phyloP scores from a whole-genome alignment of 1,140 invertebrate species.

The Megathymus violae region DNA sequence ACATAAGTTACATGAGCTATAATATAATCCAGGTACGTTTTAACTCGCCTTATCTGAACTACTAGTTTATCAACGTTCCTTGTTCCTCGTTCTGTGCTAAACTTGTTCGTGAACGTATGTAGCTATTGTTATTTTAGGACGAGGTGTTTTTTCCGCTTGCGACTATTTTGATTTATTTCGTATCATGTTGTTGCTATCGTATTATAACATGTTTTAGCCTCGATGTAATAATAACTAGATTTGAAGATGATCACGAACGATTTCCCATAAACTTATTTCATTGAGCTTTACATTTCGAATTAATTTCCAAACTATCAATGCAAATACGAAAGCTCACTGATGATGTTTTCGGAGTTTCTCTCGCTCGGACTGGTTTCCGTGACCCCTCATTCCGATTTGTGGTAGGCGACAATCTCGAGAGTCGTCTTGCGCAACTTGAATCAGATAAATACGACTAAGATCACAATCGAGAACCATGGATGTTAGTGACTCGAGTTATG shows the following conservation, averaged over 20 bases:
- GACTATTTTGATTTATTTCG: too few relatives aligned
- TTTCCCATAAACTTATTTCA: not conserved
- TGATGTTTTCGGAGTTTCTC: conserved; percentile 19
- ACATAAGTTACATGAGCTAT: conserved; percentile 5
- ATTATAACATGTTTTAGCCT: too few relatives aligned
- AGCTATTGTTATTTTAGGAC: too few relatives aligned
- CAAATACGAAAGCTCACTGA: conserved; percentile 16
- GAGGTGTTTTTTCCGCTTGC: too few relatives aligned
- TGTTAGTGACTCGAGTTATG: not conserved
- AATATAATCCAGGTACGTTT: conserved; percentile 9
- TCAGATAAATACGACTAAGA: conserved; percentile 13
- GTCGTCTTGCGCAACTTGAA: conserved; percentile 25
- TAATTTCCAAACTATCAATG: not conserved
- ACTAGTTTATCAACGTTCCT: not conserved
- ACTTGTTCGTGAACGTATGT: too few relatives aligned
- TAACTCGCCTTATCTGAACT: not conserved
- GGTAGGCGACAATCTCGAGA: not conserved
- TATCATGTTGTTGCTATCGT: too few relatives aligned
- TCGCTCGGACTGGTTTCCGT: conserved; percentile 12
- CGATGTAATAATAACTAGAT: too few relatives aligned
- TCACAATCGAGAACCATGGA: conserved; percentile 5
- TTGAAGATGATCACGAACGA: not conserved
- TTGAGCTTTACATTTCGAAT: not conserved
- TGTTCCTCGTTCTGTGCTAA: too few relatives aligned
- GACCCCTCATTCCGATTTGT: conserved; percentile 9